Conservation (phyloP, 92 coral and sea anemone genomes). For the Chrysogorgia sp. region DNA sequence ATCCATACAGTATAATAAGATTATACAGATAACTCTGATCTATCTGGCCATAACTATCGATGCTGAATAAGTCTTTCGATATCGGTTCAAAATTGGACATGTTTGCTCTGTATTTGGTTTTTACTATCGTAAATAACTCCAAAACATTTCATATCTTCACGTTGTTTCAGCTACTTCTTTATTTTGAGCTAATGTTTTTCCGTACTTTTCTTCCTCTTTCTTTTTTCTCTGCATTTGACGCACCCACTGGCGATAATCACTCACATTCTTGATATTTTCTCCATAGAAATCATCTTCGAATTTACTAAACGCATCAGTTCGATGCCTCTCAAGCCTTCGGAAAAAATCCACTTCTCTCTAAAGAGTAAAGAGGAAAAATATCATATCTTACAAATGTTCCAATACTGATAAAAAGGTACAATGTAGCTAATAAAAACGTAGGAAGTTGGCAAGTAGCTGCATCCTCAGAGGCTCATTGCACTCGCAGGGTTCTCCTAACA, state of each 20-base stretch:
- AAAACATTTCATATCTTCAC: not conserved
- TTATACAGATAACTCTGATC: too few species aligned
- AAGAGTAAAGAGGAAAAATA: not conserved
- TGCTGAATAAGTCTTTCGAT: too few species aligned
- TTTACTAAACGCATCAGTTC: constrained; percentile 91
- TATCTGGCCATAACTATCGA: too few species aligned
- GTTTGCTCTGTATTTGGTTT: too few species aligned
- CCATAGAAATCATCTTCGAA: constrained; percentile 99
- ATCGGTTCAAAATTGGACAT: too few species aligned
- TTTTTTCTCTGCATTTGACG: constrained; percentile 89
- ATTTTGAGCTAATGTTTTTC: constrained; percentile 48
- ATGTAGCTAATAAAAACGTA: too few species aligned
- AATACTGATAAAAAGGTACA: too few species aligned
- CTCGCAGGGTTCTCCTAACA: too few species aligned
- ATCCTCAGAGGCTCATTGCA: too few species aligned
- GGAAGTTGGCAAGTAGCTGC: too few species aligned
- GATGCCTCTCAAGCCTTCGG: constrained; percentile 75
- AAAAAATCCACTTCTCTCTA: constrained; percentile 95
- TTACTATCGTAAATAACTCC: too few species aligned
- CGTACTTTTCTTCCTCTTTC: constrained; percentile 76
- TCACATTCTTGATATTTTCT: constrained; percentile 90
- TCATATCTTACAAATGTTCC: not conserved
- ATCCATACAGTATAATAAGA: too few species aligned
- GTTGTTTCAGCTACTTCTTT: constrained; percentile 58
- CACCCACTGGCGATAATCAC: constrained; percentile 99